Base-by-base conservation (phyloP, 1,140 invertebrate genomes). In the Epicauta chinensis region DNA sequence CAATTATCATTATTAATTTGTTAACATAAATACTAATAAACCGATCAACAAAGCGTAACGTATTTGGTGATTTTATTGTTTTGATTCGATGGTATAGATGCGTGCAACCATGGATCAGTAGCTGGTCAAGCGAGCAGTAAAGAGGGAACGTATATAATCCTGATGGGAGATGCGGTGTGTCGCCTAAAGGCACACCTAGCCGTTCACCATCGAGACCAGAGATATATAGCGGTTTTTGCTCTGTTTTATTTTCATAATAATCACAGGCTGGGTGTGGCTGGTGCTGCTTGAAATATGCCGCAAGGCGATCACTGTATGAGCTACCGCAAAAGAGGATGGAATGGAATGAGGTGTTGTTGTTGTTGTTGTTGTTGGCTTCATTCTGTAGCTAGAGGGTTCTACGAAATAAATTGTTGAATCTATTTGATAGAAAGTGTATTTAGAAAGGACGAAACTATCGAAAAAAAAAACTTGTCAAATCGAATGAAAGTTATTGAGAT, bases 211-310 rank as follows among this genome's bases (percentile, higher is more conserved):
- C 36, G 17, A 30, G 43, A 36, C 37, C 43, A 38, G 45, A 34
- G 34, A 47, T 47, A 47, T 47, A 37, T 60, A 60, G 58, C 58
- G 58, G 58, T 60, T 56, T 60, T 60, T 56, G 51, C 51, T 54
- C 54, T 36, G 51, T 53, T 53, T 59, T 23, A 23, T 55, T 59
- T 55, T 54, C 56, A 56, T 60, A 60, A 56, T 60, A 60, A 56
- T 56, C 58, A 51, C 44, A 37, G 43, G 30, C 39, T 55, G 56
- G 56, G 56, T 58, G 56, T 54, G 56, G 56, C 54, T 23, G 23
- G 23, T 56, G 49, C 45, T 51, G 37, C 37, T 53, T 32, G 47
- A 29, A 47, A 39, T 45, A 44, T 43, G 56, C 56, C 46, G 41
- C 41, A 23, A 54, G 56, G 51, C 38, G 48, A 43, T 53, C 51